These are phyloP conservation scores for Apomyelois bistriatella DNA, from an alignment of 2,888 invertebrate genomes.

Conservation along the genomic window DNA sequence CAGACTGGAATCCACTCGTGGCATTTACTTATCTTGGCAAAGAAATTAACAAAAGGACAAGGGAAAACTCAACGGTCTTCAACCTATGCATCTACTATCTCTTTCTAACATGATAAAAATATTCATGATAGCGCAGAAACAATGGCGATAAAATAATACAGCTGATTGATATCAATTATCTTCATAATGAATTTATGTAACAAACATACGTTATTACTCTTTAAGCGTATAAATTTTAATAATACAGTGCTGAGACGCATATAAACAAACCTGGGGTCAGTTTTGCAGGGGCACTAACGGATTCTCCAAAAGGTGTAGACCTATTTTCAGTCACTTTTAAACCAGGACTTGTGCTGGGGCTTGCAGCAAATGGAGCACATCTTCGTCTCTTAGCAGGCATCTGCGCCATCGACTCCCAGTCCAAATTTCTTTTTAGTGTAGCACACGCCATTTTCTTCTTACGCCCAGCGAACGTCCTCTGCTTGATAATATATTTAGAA, in stretches of 20 bases:
- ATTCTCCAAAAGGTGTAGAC: slow-evolving; percentile 91
- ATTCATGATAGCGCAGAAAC: slow-evolving; percentile 62
- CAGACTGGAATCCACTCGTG: not conserved
- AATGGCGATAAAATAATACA: slow-evolving; percentile 61
- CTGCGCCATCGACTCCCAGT: slow-evolving; percentile 96
- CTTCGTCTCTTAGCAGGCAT: slow-evolving; percentile 93
- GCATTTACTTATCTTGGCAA: not conserved
- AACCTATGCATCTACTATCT: slow-evolving; percentile 54
- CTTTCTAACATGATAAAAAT: slow-evolving; percentile 69
- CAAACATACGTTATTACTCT: not conserved
- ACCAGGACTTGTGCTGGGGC: slow-evolving; percentile 73
- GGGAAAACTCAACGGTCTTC: slow-evolving; percentile 58
- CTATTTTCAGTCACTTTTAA: slow-evolving; percentile 77
- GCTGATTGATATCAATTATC: slow-evolving; percentile 36
- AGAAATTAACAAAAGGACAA: slow-evolving; percentile 54
- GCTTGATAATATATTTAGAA: slow-evolving; percentile 48
- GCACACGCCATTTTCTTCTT: slow-evolving; percentile 96
- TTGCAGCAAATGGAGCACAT: slow-evolving; percentile 92
- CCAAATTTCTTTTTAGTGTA: slow-evolving; percentile 95
- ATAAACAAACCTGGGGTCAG: slow-evolving; percentile 91
- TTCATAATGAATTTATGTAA: not conserved
- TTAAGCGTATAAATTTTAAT: not conserved
- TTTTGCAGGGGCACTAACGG: slow-evolving; percentile 85
- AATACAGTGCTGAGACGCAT: slow-evolving; percentile 24
- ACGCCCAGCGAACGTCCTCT: slow-evolving; percentile 80